phyloP scores from a whole-genome alignment of 1,140 invertebrate species.

The Philaenus spumarius region DNA sequence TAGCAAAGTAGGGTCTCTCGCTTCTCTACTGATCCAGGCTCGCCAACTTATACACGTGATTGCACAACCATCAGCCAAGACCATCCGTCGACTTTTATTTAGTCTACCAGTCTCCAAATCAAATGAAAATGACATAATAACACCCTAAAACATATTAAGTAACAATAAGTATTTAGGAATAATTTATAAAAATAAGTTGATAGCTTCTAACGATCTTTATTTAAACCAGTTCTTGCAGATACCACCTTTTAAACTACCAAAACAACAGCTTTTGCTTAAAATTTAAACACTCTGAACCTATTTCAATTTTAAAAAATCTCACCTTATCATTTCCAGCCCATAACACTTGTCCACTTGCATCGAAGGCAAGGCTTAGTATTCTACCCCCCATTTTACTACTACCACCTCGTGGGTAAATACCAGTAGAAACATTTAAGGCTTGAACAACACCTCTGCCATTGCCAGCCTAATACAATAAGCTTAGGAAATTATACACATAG shows the following conservation, averaged over 20 bases:
- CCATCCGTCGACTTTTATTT: constrained; percentile 59
- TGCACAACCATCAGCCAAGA: constrained; percentile 50
- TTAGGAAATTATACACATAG: no score
- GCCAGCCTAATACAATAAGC: constrained; percentile 50
- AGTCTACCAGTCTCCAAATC: constrained; percentile 64
- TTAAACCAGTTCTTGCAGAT: no score
- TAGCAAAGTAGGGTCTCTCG: constrained; percentile 66
- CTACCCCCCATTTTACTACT: constrained; percentile 66
- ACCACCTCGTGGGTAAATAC: constrained; percentile 68
- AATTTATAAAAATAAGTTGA: no score
- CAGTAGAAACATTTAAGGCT: constrained; percentile 80
- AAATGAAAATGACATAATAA: constrained; percentile 61
- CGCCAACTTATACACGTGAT: constrained; percentile 71
- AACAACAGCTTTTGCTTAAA: background rate
- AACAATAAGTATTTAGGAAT: no score
- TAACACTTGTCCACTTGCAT: constrained; percentile 67
- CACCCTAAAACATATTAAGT: constrained; percentile 43
- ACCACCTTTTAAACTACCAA: constrained; percentile 15
- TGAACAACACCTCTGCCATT: constrained; percentile 69
- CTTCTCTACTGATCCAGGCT: constrained; percentile 73
- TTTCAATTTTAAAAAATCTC: constrained; percentile 21
- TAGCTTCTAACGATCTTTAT: no score
- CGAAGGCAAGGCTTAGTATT: constrained; percentile 67
- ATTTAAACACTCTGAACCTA: background rate
- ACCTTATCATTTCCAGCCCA: constrained; percentile 82